Base-by-base conservation (phyloP, 2,113 vertebrate species). In the Tursiops truncatus region DNA sequence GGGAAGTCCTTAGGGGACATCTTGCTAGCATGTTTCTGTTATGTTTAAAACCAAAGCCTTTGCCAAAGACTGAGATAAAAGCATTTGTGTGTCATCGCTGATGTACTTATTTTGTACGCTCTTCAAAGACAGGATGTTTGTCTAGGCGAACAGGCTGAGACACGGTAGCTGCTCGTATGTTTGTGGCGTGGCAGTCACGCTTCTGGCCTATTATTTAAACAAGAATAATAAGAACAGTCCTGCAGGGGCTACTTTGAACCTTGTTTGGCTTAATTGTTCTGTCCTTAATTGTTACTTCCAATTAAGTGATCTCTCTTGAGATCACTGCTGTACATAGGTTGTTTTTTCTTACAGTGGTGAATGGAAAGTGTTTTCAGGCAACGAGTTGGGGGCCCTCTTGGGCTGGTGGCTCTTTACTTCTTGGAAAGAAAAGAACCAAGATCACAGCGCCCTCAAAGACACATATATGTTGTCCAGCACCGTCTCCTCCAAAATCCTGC, bases 361-460 rank as follows among this genome's bases (percentile, higher is more conserved):
- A 96, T 99, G 99, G 99, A 99, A 98, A 96, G 99, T 99, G 79
- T 99, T 99, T 98, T 99, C 99, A 15, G 99, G 99, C 84, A 99
- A 99, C 74, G 99, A 99, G 95, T 79, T 99, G 84, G 99, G 99
- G 23, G 99, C 99, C 33, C 98, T 99, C 96, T 98, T 99, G 53
- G 99, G 99, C 81, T 99, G 99, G 99, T 99, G 99, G 99, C 98
- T 99, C 83, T 99, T 99, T 94, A 99, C 97, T 76, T 99, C 99
- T 97, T 99, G 99, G 99, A 99, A 99, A 97, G 98, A 98, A 81
- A 98, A 99, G 81, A 99, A 99, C 94, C 98, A 95, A 2, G 98
- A 98, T 23, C 90, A 89, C 11, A 53, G 60, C 17, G 98, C 99
- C 15, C 97, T 99, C 87, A 99, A 99, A 98, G 99, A 99, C 23